A percentile compares a stretch with the other conserved stretches of the same genome.
Evolutionary conservation across 2,888 invertebrate genomes (phyloP).

Genomic region (Pachydiplax longipennis): DNA sequence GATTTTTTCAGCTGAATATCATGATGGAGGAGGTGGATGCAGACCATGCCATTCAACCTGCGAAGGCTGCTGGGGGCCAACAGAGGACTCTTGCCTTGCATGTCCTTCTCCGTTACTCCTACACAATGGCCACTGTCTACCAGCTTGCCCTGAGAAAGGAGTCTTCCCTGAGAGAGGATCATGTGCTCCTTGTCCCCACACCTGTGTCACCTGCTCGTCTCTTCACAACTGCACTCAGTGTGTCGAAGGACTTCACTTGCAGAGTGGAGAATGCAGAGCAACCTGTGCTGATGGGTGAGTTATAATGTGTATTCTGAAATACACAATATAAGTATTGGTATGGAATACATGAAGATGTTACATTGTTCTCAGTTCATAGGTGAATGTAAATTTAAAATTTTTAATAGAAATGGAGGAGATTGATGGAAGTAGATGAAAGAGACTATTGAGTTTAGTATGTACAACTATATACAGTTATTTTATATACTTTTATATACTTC

Average conservation of each 20-base stretch:
- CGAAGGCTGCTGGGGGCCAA: slow-evolving; percentile 81
- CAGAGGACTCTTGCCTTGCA: slow-evolving; percentile 76
- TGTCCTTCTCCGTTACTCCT: slow-evolving; percentile 74
- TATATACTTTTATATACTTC: too few species aligned
- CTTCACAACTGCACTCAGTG: slow-evolving; percentile 83
- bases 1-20: slow-evolving; percentile 72
- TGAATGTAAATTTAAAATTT: neutral
- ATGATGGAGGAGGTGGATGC: slow-evolving; percentile 71
- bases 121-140: slow-evolving; percentile 76
- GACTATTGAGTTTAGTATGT: too few species aligned
- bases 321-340: too few species aligned
- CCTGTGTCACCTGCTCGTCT: slow-evolving; percentile 79
- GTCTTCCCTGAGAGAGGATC: slow-evolving; percentile 69
- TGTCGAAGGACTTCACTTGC: slow-evolving; percentile 76
- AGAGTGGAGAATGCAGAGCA: slow-evolving; percentile 83
- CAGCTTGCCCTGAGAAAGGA: slow-evolving; percentile 70
- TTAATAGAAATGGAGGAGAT: too few species aligned
- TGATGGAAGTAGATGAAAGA: too few species aligned
- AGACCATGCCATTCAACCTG: slow-evolving; percentile 80
- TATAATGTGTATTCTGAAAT: too few species aligned
- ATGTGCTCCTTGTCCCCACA: slow-evolving; percentile 81
- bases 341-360: neutral
- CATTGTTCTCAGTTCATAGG: neutral
- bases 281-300: slow-evolving; percentile 75
- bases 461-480: too few species aligned